Percentiles rank a stretch among this genome's conserved stretches.
Evolutionary conservation across 2,113 vertebrate species (phyloP).

Genomic region (Corynorhinus townsendii): DNA sequence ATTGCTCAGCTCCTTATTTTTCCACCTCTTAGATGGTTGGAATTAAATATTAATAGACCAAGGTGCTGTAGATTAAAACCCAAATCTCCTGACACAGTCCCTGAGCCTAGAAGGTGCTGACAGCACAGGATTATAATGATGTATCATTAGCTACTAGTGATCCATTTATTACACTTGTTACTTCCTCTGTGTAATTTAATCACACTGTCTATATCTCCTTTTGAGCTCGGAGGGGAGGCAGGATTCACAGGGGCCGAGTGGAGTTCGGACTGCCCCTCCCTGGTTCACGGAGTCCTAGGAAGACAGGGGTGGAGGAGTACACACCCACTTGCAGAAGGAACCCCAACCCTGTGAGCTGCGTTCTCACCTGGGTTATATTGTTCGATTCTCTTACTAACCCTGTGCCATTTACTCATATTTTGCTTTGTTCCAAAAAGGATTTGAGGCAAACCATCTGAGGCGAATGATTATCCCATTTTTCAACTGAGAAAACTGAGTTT

Average conservation of each 20-base stretch:
- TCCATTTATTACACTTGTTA: constrained; percentile 45
- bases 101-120: constrained; percentile 51
- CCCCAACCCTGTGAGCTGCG: rapidly evolving
- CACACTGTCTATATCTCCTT: not conserved
- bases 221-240: not conserved
- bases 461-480: not conserved
- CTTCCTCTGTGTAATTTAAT: not conserved
- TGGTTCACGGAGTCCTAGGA: rapidly evolving
- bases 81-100: constrained; percentile 47
- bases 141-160: constrained; percentile 50
- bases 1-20: not conserved
- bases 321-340: not conserved
- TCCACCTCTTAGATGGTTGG: not conserved
- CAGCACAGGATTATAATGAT: constrained; percentile 42
- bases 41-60: constrained; percentile 66
- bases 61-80: constrained; percentile 53
- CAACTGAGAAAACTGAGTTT: not conserved
- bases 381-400: not conserved
- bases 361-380: not conserved
- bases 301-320: rapidly evolving
- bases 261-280: not conserved
- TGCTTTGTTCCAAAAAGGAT: not conserved
- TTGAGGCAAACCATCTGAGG: not conserved
- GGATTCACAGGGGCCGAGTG: rapidly evolving
- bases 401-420: not conserved